Conservation (phyloP, 2,797 vertebrate genomes). For the Hydrolagus colliei region DNA sequence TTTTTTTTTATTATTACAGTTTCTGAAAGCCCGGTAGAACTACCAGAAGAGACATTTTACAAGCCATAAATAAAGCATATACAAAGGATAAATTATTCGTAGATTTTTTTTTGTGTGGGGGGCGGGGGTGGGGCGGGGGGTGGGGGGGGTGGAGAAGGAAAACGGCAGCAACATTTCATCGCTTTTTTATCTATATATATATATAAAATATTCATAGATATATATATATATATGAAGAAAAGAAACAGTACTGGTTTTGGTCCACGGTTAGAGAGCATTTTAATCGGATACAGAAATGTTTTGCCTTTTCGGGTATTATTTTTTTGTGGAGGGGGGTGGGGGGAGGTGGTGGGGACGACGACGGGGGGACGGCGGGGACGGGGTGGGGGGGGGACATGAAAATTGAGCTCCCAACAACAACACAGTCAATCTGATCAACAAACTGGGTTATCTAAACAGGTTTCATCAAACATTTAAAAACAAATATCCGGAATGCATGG, state of each 20-base stretch:
- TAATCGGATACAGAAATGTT: slow-evolving; percentile 46
- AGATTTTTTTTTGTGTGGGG: slow-evolving; percentile 4
- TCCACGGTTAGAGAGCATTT: background rate
- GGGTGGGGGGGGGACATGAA: too few species aligned
- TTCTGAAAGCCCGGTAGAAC: slow-evolving; percentile 69
- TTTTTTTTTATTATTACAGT: slow-evolving; percentile 96
- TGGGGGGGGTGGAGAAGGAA: too few species aligned
- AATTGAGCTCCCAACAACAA: slow-evolving; percentile 56
- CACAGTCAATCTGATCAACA: slow-evolving; percentile 42
- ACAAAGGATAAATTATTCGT: slow-evolving; percentile 81
- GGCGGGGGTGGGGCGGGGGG: too few species aligned
- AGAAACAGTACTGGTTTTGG: background rate
- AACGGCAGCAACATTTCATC: too few species aligned
- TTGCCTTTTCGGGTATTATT: background rate
- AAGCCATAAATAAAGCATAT: slow-evolving; percentile 97
- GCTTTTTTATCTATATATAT: too few species aligned
- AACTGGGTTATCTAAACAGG: slow-evolving; percentile 55
- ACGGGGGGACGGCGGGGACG: too few species aligned
- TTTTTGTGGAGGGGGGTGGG: slow-evolving; percentile 43
- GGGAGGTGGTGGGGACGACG: too few species aligned
- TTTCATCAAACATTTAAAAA: slow-evolving; percentile 66
- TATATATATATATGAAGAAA: too few species aligned
- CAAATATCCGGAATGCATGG: slow-evolving; percentile 61
- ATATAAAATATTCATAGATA: too few species aligned
- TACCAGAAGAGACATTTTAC: slow-evolving; percentile 91